A percentile compares a stretch with the other conserved stretches of the same genome.
phyloP scores from a whole-genome alignment of 2,113 vertebrate genomes.

The Eonycteris spelaea region DNA sequence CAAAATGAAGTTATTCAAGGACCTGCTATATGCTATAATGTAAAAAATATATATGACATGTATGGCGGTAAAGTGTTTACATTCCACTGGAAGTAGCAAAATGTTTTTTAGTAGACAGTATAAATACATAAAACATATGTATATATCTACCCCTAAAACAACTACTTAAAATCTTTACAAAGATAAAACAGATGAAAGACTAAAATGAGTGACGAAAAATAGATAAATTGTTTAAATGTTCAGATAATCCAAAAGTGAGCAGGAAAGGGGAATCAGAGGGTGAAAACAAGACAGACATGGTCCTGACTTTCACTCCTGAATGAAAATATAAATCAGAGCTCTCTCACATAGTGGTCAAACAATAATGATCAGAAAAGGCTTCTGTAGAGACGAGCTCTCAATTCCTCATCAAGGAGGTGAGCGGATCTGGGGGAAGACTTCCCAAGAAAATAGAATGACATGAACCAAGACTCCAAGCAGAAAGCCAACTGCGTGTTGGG shows the following conservation, averaged over 20 bases:
- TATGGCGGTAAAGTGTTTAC: background rate
- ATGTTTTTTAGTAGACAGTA: background rate
- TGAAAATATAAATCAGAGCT: background rate
- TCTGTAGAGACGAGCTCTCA: background rate
- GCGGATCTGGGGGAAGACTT: background rate
- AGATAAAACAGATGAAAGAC: background rate
- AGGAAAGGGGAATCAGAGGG: background rate
- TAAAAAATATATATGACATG: background rate
- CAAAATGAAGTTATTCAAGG: background rate
- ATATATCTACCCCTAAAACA: background rate
- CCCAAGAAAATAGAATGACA: background rate
- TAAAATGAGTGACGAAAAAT: background rate
- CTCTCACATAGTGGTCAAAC: background rate
- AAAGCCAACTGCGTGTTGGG: fast-evolving
- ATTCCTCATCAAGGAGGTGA: background rate
- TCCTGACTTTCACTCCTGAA: background rate
- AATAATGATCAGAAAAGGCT: background rate
- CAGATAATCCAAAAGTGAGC: background rate
- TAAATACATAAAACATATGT: too few relatives aligned
- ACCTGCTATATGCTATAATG: background rate
- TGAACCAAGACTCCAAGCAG: background rate
- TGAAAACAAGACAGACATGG: background rate
- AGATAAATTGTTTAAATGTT: background rate
- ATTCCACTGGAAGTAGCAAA: background rate
- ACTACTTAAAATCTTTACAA: background rate